These are phyloP conservation scores for Cynocephalus volans DNA, from an alignment of 2,113 vertebrate genomes.

Conservation along the genomic window DNA sequence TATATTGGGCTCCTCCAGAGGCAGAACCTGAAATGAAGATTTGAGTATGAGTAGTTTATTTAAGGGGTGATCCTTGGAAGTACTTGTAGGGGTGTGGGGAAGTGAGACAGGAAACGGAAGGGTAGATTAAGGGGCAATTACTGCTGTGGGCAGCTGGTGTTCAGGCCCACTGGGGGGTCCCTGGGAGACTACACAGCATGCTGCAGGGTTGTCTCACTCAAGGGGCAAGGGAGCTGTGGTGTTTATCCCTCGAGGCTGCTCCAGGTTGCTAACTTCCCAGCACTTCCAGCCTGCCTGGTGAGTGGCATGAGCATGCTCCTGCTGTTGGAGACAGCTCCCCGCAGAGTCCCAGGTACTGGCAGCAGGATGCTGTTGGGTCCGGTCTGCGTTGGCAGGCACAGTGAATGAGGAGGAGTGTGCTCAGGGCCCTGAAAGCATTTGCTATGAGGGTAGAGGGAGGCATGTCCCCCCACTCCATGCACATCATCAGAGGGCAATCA, in stretches of 20 bases:
- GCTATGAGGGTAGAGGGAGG: not conserved
- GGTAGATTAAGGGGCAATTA: not conserved
- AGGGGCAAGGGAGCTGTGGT: not conserved
- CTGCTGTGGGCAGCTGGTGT: not conserved
- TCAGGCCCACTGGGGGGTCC: not conserved
- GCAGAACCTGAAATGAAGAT: not conserved
- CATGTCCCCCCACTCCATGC: fast-evolving
- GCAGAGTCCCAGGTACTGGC: not conserved
- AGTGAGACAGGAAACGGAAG: not conserved
- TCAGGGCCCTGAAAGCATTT: not conserved
- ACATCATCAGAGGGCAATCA: not conserved
- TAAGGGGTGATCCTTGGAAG: not conserved
- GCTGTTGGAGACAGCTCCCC: not conserved
- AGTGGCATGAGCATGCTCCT: not conserved
- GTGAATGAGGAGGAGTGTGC: not conserved
- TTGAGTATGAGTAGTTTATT: not conserved
- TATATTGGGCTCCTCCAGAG: constrained; percentile 6
- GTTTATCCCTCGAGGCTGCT: not conserved
- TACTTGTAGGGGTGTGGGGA: too few species aligned
- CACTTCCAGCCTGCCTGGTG: not conserved
- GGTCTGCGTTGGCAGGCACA: not conserved
- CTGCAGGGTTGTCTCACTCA: fast-evolving
- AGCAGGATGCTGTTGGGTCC: not conserved
- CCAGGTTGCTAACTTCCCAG: not conserved
- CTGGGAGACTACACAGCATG: not conserved